Base-by-base conservation (phyloP, 2,888 invertebrate species). In the Clepsis dumicolana region DNA sequence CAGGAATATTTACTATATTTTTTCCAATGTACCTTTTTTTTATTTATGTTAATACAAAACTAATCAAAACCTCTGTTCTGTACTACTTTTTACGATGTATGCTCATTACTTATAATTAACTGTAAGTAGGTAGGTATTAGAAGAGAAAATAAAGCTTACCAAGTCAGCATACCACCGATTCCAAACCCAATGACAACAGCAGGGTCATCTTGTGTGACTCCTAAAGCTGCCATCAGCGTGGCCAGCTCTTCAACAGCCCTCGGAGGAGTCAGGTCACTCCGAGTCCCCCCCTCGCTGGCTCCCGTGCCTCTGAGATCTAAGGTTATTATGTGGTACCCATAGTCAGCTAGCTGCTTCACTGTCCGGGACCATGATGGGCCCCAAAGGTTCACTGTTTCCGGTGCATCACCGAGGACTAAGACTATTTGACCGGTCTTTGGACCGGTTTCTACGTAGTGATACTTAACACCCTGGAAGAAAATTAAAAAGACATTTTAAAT, bases 371-470 rank as follows among this genome's bases (percentile, higher is more conserved):
- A 93, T 48, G 80, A 87, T 0, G 89, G 85, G 1, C 87, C 84
- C 88, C 90, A 90, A 0, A 90, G 74, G 41, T 87, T 84, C 0
- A 84, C 85, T 0, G 83, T 80, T 44, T 92, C 90, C 7, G 93
- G 93, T 0, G 93, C 91, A 68, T 93, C 89, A 14, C 91, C 89
- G 1, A 93, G 80, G n/a, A 93, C 85, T 1, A 93, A 76, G 0
- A 91, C 83, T 35, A 84, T 73, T 65, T 83, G 82, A 0, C 91
- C 91, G 14, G 80, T 77, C 73, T 85, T 88, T 0, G 90, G 88
- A 0, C 93, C 93, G 2, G 89, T 89, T 79, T 92, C 90, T 18
- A 93, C 90, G 75, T 93, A 93, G 74, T 93, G 93, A 74, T 93
- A 93, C 84, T 93, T 93, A 16, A 91, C 90, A 7, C 91, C 91